phyloP scores from a whole-genome alignment of 2,888 invertebrate species.

The Platycnemis pennipes region DNA sequence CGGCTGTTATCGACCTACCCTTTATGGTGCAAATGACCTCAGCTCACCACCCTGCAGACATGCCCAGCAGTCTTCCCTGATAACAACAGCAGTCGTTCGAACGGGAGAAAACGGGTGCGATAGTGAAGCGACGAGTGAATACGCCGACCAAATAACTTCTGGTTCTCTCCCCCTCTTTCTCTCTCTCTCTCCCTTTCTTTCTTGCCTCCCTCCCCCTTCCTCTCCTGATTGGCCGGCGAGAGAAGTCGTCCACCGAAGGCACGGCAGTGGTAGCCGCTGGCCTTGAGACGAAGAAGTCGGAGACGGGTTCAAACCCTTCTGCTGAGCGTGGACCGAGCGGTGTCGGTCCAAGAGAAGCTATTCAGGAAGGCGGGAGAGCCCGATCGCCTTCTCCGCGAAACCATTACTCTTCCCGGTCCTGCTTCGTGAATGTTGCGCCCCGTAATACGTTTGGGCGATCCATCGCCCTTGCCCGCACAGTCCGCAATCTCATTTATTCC shows the following conservation, averaged over 20 bases:
- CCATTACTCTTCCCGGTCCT: neutral
- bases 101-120: neutral
- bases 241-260: neutral
- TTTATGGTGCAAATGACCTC: too few species aligned
- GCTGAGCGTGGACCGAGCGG: neutral
- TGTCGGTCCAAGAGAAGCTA: neutral
- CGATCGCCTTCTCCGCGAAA: neutral
- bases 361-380: neutral
- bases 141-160: neutral
- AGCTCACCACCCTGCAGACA: too few species aligned
- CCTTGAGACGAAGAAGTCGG: constrained; percentile 35
- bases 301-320: neutral
- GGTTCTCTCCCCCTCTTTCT: too few species aligned
- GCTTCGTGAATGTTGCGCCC: neutral
- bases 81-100: neutral
- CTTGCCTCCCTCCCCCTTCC: neutral
- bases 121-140: neutral
- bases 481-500: neutral
- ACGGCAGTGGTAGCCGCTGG: constrained; percentile 39
- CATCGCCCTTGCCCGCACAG: neutral
- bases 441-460: neutral
- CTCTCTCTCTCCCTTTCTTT: neutral
- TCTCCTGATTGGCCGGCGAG: neutral
- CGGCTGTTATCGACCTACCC: too few species aligned
- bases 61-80: too few species aligned